Evolutionary conservation across 1,140 invertebrate genomes (phyloP).

Genomic region (Aphaenogaster ashmeadi): DNA sequence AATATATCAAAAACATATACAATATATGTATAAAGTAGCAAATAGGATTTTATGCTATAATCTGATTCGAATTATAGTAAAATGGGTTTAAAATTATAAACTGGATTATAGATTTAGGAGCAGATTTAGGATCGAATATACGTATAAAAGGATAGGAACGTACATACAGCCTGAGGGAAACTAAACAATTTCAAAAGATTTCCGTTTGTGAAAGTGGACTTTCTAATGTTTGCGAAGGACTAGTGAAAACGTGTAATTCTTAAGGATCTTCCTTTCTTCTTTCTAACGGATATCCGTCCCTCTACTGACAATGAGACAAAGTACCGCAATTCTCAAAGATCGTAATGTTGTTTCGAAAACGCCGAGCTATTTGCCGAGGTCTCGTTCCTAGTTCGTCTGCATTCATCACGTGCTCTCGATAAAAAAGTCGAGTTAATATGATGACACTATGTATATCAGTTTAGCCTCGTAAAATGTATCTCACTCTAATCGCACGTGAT

Average conservation of each 20-base stretch:
- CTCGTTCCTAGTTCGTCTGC: not conserved
- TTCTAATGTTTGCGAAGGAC: not conserved
- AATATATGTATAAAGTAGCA: not conserved
- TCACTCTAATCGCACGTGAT: not conserved
- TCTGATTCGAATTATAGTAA: not conserved
- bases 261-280: not conserved
- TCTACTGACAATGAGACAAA: not conserved
- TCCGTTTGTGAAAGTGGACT: not conserved
- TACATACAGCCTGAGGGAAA: not conserved
- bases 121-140: too few species aligned
- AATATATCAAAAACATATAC: too few species aligned
- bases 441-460: not conserved
- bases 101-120: not conserved
- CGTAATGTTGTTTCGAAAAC: not conserved
- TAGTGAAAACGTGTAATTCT: not conserved
- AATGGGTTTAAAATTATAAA: not conserved
- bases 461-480: conserved; percentile 12
- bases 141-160: too few species aligned
- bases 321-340: not conserved
- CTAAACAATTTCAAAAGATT: not conserved
- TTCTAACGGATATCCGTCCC: not conserved
- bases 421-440: not conserved
- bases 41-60: conserved; percentile 1
- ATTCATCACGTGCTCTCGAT: conserved; percentile 2
- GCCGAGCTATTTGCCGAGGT: not conserved